Evolutionary conservation across 2,888 invertebrate species (phyloP).

Genomic region (Epirrhoe alternata): DNA sequence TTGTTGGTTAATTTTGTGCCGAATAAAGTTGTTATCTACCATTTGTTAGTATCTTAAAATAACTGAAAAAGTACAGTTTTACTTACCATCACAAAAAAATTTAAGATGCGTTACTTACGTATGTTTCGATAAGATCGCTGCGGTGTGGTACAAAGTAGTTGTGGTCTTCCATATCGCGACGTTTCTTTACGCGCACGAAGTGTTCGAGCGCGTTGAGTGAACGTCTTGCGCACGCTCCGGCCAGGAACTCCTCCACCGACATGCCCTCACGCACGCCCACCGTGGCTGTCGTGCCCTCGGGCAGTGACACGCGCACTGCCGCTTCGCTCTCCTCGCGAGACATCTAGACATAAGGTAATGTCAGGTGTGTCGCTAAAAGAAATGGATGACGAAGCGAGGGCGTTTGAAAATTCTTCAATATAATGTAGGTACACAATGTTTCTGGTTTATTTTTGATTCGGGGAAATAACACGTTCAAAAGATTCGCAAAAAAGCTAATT

Average conservation of each 20-base stretch:
- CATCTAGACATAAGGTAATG: slow-evolving; percentile 82
- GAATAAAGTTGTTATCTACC: too few relatives aligned
- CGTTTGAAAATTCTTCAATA: too few relatives aligned
- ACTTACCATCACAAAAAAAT: too few relatives aligned
- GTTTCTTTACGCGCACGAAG: slow-evolving; percentile 97
- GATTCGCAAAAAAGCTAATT: too few relatives aligned
- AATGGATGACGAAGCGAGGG: too few relatives aligned
- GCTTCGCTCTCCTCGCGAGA: slow-evolving; percentile 95
- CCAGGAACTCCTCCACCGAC: slow-evolving; percentile 98
- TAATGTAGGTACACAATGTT: too few relatives aligned
- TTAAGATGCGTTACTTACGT: slow-evolving; percentile 87
- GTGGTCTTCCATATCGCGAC: slow-evolving; percentile 97
- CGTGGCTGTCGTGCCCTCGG: slow-evolving; percentile 92
- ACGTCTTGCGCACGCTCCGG: slow-evolving; percentile 95
- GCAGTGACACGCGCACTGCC: slow-evolving; percentile 94
- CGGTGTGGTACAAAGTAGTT: slow-evolving; percentile 98
- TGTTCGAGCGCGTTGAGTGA: slow-evolving; percentile 97
- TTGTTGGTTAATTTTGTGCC: too few relatives aligned
- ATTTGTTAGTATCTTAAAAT: too few relatives aligned
- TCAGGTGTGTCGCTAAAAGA: background rate
- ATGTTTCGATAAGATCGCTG: slow-evolving; percentile 97
- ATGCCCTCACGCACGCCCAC: slow-evolving; percentile 95
- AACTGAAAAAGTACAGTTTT: too few relatives aligned
- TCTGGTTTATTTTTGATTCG: too few relatives aligned
- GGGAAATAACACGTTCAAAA: too few relatives aligned